Evolutionary conservation across 2,113 vertebrate genomes (phyloP), one percentile per base, ranked within the genome.

Genomic region (Orthonyx spaldingii): DNA sequence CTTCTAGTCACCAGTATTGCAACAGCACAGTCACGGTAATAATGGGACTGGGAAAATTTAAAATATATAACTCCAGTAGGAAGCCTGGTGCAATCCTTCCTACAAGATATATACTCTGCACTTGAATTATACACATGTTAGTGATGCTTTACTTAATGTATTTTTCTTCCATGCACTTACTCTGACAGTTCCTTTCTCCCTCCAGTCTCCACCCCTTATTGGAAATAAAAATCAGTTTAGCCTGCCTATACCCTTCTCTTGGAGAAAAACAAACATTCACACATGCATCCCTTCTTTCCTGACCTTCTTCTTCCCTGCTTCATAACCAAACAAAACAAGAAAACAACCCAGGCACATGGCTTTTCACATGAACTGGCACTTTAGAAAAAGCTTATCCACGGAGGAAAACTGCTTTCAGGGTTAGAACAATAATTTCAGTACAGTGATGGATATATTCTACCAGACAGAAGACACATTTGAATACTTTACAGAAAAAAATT

Each of bases 181-280:
- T 87, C 69, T 95, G 55, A 69, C 39, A 94, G 47, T 41, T 80
- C 18, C 60, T 35, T 57, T 44, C 74, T 87, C n/a, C 52, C 11
- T 89, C 10, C 30, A 83, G 14, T 74, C 49, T 42, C 60, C 47
- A 42, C 44, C 64, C 41, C 93, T 93, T 81, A 84, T 42, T 79
- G 70, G 49, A 96, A 96, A 92, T 89, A 96, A 83, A 95, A 96
- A 95, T 97, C 90, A 93, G 87, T 97, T 94, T 95, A 89, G 63
- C 66, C 47, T 94, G 65, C 57, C 47, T 86, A 11, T 95, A 87
- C 33, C 53, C 56, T 95, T 93, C 49, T 84, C 39, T 66, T 52
- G 60, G 60, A 79, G 46, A 74, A 81, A 91, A 86, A 57, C 28
- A 84, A 71, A 82, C 35, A 77, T 49, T 68, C 66, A 64, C 24